Evolutionary conservation across 2,113 vertebrate species (phyloP), one percentile per base, ranked within the genome.

Genomic region (Caranx melampygus): DNA sequence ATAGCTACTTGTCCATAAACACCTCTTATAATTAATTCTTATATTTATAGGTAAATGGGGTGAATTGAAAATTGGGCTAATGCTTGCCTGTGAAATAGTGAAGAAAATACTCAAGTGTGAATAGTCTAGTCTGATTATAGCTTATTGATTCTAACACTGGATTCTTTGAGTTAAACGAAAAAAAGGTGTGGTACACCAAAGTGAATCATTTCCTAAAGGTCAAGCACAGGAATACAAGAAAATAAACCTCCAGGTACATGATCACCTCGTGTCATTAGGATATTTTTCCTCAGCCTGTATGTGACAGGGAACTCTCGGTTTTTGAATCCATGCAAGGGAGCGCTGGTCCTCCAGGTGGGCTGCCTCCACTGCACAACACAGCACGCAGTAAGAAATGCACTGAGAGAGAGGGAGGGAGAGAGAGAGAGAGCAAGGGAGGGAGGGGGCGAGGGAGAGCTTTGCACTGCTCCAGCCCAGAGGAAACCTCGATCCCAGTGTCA

Each of bases 261-360:
- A 10, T 35, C 18, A 18, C 18, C 7, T 42, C 4, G 18, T 31
- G 3, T 18, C 1, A 35, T 9, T 20, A 6, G 35, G 7, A 35
- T 60, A 21, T 69, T 71, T 69, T 14, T 16, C 9, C 11, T 15
- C 8, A 11, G 55, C 15, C 2, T 44, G 52, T 34, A 59, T 52
- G 26, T 18, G 44, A 20, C 34, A 5, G 68, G 42, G 68, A 88
- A 72, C 37, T 78, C 52, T 16, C 57, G 58, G 75, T 83, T 87
- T 89, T 85, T 92, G 86, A 71, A 91, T 89, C 85, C 91, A 86
- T 58, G 84, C 74, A 75, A 88, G 87, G 62, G 84, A 75, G 89
- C 75, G 74, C 57, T 54, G 52, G 26, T 86, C 72, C 87, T 81
- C 61, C 89, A 93, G 92, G 90, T 92, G 91, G 92, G 87, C 87